phyloP scores from a whole-genome alignment of 2,888 invertebrate species.

The Punctoribates punctum region DNA sequence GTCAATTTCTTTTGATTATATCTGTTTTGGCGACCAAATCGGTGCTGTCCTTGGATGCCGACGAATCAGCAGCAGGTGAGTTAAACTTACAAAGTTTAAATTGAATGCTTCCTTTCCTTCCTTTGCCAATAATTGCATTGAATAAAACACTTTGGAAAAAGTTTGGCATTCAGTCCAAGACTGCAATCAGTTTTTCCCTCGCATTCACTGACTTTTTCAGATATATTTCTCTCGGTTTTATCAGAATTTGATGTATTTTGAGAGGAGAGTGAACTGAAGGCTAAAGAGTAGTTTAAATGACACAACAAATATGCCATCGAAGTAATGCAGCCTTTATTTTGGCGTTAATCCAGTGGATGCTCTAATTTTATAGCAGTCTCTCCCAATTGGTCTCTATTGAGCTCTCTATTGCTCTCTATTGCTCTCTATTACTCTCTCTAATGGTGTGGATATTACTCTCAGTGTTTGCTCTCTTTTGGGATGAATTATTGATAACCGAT shows the following conservation, averaged over 20 bases:
- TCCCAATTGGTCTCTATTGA: not conserved
- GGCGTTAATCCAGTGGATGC: conserved; percentile 19
- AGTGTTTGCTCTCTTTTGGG: not conserved
- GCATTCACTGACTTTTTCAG: not conserved
- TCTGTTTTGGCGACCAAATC: not conserved
- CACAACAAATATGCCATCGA: not conserved
- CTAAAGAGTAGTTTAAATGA: not conserved
- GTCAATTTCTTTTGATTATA: conserved; percentile 4
- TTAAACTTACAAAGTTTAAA: not conserved
- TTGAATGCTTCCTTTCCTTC: too few species aligned
- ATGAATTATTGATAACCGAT: conserved; percentile 38
- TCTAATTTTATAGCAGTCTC: not conserved
- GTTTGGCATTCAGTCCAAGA: conserved; percentile 2
- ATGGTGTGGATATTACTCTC: not conserved
- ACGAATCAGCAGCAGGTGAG: conserved; percentile 32
- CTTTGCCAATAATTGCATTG: not conserved
- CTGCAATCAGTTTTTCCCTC: not conserved
- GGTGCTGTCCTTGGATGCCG: not conserved
- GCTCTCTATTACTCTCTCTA: not conserved
- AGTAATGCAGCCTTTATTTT: not conserved
- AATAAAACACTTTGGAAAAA: not conserved
- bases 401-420: not conserved
- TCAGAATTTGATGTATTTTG: too few species aligned
- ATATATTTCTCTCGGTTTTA: too few species aligned
- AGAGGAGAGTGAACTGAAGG: not conserved